A percentile compares a stretch with the other conserved stretches of the same genome.
These are phyloP conservation scores for Pilophorus perplexus DNA, from an alignment of 2,888 invertebrate genomes.

Conservation along the genomic window DNA sequence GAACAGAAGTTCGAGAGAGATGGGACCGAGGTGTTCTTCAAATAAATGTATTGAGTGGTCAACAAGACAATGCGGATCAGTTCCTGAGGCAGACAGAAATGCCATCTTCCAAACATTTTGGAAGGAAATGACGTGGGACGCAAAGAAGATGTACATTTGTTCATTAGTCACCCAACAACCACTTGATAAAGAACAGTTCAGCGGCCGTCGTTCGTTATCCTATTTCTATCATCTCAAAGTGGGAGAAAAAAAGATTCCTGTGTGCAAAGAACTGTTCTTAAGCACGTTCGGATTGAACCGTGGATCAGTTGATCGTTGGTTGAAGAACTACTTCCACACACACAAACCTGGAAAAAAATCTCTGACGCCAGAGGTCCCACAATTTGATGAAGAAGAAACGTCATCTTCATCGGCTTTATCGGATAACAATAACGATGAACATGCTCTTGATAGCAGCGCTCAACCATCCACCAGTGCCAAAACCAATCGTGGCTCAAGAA, in stretches of 20 bases:
- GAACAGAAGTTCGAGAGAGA: background rate
- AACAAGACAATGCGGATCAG: background rate
- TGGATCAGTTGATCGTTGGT: background rate
- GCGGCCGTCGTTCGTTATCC: background rate
- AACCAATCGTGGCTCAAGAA: background rate
- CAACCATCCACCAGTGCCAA: background rate
- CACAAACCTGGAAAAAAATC: background rate
- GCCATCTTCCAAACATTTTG: conserved; percentile 3
- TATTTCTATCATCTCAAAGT: background rate
- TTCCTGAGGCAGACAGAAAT: background rate
- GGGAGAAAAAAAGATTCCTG: background rate
- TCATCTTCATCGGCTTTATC: too few relatives aligned
- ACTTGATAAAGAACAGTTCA: background rate
- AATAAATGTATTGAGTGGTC: background rate
- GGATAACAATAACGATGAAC: too few relatives aligned
- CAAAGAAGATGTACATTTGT: background rate
- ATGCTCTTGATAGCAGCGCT: too few relatives aligned
- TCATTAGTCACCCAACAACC: background rate
- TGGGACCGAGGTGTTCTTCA: background rate
- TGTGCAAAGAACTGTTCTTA: background rate
- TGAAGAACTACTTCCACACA: background rate
- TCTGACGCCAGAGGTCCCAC: background rate
- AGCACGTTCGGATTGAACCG: background rate
- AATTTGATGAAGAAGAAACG: background rate
- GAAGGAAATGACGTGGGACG: conserved; percentile 1